These are phyloP conservation scores for Montipora capitata DNA, from an alignment of 92 coral and sea anemone species.

Conservation along the genomic window DNA sequence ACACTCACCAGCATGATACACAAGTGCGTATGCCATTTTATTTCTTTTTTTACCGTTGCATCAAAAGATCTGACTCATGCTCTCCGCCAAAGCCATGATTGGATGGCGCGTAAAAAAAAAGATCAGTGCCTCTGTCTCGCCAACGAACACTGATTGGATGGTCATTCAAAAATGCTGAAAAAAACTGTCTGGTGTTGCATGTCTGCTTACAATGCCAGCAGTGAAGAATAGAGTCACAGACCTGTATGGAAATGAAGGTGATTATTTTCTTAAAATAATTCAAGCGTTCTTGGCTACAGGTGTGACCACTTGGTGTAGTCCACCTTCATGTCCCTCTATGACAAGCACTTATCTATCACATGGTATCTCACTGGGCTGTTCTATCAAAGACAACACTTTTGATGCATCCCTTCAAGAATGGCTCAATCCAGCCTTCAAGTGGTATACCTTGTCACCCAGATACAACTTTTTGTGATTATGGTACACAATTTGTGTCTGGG, in stretches of 20 bases:
- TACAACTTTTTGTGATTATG: slow-evolving; percentile 40
- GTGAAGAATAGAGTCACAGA: slow-evolving; percentile 12
- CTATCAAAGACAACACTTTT: slow-evolving; percentile 11
- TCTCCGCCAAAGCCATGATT: no score
- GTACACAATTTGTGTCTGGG: neutral
- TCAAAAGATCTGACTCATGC: no score
- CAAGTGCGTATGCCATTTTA: no score
- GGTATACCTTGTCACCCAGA: slow-evolving; percentile 33
- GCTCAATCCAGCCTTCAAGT: slow-evolving; percentile 54
- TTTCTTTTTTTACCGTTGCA: no score
- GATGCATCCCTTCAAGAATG: slow-evolving; percentile 39
- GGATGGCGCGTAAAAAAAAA: no score
- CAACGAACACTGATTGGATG: no score
- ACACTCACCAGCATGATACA: no score
- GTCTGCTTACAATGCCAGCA: slow-evolving; percentile 2
- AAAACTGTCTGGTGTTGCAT: no score
- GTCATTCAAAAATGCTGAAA: no score
- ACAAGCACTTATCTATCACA: slow-evolving; percentile 18
- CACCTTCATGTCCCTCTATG: slow-evolving; percentile 37
- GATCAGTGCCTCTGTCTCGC: no score
- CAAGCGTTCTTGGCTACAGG: slow-evolving; percentile 12
- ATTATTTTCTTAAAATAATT: slow-evolving; percentile 2
- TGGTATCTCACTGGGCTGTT: no score
- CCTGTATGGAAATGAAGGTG: slow-evolving; percentile 15
- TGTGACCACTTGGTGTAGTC: slow-evolving; percentile 34